phyloP scores from a whole-genome alignment of 2,113 vertebrate genomes.

The Actenoides lindsayi region DNA sequence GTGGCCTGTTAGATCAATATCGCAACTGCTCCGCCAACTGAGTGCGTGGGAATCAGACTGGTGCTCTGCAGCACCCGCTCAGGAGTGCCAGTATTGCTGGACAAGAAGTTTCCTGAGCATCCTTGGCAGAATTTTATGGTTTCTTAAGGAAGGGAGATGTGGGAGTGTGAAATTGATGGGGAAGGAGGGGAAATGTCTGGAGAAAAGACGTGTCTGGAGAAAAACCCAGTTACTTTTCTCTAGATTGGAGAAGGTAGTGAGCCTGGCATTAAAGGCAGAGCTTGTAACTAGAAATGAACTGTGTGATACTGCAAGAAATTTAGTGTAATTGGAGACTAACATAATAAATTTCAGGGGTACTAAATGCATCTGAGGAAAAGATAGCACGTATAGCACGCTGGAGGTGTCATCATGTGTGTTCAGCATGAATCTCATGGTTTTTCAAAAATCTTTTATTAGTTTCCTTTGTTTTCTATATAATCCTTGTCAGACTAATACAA shows the following conservation, averaged over 20 bases:
- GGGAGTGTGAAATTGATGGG: neutral
- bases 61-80: neutral
- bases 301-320: neutral
- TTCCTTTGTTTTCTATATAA: neutral
- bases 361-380: neutral
- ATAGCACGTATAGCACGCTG: neutral
- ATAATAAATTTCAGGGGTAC: conserved; percentile 7
- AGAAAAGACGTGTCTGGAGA: neutral
- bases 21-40: neutral
- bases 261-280: neutral
- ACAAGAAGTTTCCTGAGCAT: neutral
- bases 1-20: neutral
- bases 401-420: neutral
- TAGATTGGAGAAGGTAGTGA: neutral
- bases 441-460: neutral
- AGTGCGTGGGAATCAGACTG: neutral
- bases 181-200: neutral
- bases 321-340: neutral
- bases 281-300: neutral
- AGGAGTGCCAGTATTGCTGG: neutral
- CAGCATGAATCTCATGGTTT: neutral
- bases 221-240: neutral
- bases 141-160: neutral
- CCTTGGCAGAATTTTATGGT: neutral
- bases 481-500: neutral